Conservation (phyloP, 2,888 invertebrate species). For the Pasiphila rectangulata region DNA sequence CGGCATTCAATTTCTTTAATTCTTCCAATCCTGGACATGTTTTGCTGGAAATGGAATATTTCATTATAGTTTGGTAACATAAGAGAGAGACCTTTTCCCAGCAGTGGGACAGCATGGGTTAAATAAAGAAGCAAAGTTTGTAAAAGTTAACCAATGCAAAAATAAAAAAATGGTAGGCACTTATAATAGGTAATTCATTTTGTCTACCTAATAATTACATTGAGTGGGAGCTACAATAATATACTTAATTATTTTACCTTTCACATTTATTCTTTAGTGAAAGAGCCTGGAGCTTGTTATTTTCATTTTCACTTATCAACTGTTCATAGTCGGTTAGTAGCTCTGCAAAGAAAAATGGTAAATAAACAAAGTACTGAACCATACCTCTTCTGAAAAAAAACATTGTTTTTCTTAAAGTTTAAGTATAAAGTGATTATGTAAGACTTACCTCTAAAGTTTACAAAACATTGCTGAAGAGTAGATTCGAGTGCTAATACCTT, state of each 20-base stretch:
- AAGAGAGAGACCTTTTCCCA: too few relatives aligned
- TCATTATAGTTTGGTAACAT: too few relatives aligned
- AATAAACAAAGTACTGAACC: neutral
- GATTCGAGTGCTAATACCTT: constrained; percentile 53
- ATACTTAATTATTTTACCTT: constrained; percentile 45
- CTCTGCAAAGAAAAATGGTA: constrained; percentile 47
- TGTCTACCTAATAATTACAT: too few relatives aligned
- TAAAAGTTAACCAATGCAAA: neutral
- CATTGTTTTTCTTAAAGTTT: too few relatives aligned
- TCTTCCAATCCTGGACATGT: constrained; percentile 49
- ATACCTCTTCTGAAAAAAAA: too few relatives aligned
- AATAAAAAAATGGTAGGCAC: too few relatives aligned
- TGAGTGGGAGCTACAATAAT: too few relatives aligned
- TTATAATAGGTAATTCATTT: too few relatives aligned
- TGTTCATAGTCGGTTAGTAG: constrained; percentile 53
- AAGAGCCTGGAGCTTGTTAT: constrained; percentile 44
- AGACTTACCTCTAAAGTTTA: constrained; percentile 54
- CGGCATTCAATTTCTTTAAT: constrained; percentile 50
- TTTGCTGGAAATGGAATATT: constrained; percentile 51
- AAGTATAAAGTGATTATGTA: too few relatives aligned
- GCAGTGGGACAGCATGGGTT: too few relatives aligned
- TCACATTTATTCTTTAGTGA: constrained; percentile 52
- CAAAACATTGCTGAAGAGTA: constrained; percentile 48
- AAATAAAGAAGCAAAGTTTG: too few relatives aligned
- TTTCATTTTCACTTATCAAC: constrained; percentile 46